These are phyloP conservation scores for Pipra filicauda DNA, from an alignment of 2,113 vertebrate genomes.

Conservation along the genomic window DNA sequence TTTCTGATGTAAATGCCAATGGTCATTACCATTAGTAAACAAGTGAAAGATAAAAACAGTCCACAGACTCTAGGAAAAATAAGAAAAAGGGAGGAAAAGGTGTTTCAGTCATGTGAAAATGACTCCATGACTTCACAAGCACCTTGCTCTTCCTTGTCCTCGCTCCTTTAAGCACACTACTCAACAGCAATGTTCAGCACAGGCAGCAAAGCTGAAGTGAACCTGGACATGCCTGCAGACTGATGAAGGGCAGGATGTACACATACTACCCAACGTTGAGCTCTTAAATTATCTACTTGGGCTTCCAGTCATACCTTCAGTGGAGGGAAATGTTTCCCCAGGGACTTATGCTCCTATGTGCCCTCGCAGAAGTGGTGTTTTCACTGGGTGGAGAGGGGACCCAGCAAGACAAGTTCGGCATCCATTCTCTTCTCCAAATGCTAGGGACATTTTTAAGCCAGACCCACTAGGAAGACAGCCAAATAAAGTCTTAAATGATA, in stretches of 20 bases:
- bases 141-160: neutral
- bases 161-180: neutral
- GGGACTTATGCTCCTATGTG: neutral
- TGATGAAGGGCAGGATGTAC: neutral
- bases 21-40: neutral
- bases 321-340: neutral
- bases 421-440: neutral
- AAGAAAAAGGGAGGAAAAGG: neutral
- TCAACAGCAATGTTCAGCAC: neutral
- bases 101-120: neutral
- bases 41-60: neutral
- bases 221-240: neutral
- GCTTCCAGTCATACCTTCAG: neutral
- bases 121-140: neutral
- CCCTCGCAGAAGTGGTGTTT: neutral
- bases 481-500: neutral
- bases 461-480: neutral
- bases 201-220: neutral
- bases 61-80: neutral
- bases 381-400: neutral
- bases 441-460: neutral
- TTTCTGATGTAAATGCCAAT: conserved; percentile 10
- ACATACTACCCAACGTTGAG: fast-evolving
- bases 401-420: neutral
- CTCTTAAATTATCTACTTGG: neutral